These are phyloP conservation scores for Smutsia gigantea DNA, from an alignment of 2,797 vertebrate genomes.

Conservation along the genomic window DNA sequence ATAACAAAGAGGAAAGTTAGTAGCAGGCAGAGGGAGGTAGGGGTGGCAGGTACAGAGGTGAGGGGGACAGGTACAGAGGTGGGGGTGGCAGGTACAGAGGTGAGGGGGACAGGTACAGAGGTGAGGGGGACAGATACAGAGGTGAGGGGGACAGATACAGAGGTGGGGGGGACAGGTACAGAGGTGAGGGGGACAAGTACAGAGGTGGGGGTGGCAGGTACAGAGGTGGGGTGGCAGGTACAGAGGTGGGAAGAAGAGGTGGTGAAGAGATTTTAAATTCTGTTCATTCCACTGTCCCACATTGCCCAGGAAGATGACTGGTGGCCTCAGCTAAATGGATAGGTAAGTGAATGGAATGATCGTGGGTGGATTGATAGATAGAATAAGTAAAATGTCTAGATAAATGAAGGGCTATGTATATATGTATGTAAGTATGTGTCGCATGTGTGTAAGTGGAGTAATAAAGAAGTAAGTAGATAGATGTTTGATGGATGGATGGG, in stretches of 20 bases:
- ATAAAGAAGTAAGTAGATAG: neutral
- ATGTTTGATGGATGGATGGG: neutral
- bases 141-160: neutral
- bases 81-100: neutral
- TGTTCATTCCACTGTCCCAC: neutral
- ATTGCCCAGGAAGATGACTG: neutral
- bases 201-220: neutral
- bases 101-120: neutral
- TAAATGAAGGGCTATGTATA: neutral
- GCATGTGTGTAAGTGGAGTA: neutral
- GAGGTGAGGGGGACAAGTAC: neutral
- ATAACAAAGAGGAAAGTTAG: neutral
- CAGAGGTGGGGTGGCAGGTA: neutral
- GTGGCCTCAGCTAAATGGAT: neutral
- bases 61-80: neutral
- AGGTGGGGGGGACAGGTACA: too few species aligned
- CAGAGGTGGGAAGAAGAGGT: neutral
- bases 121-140: neutral
- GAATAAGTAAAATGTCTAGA: neutral
- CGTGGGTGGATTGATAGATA: neutral
- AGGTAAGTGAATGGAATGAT: neutral
- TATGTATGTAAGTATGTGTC: neutral
- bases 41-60: neutral
- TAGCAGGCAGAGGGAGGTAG: neutral
- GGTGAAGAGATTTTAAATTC: neutral